Conservation (phyloP, 2,113 vertebrate genomes). For the Meleagris gallopavo region DNA sequence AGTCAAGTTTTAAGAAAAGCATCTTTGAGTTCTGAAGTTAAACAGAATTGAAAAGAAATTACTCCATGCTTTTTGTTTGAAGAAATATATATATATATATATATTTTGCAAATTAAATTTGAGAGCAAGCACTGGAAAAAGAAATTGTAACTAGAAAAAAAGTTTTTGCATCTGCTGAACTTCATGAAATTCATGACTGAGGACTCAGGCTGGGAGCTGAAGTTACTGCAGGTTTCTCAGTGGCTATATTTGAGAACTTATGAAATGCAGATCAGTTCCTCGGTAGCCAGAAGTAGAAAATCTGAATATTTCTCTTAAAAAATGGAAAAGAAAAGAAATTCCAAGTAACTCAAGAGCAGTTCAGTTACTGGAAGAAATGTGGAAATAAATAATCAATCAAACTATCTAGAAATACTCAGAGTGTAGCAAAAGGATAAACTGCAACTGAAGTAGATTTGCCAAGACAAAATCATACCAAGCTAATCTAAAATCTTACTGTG, state of each 20-base stretch:
- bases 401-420: not conserved
- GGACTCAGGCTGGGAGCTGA: not conserved
- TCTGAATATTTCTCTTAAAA: slow-evolving; percentile 10
- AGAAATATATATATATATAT: not conserved
- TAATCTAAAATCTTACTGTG: not conserved
- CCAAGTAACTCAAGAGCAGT: not conserved
- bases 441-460: not conserved
- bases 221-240: not conserved
- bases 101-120: not conserved
- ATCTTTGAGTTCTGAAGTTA: not conserved
- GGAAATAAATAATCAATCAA: not conserved
- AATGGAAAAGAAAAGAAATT: not conserved
- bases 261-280: slow-evolving; percentile 23
- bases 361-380: not conserved
- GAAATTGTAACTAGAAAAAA: not conserved
- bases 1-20: not conserved
- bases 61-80: not conserved
- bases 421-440: not conserved
- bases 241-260: not conserved
- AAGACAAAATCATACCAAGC: not conserved
- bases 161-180: not conserved
- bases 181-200: slow-evolving; percentile 36
- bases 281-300: not conserved
- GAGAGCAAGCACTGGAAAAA: not conserved
- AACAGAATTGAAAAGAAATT: not conserved